Percentiles rank a stretch among this genome's conserved stretches.
Conservation (phyloP, 2,113 vertebrate genomes). For the Notothenia coriiceps region DNA sequence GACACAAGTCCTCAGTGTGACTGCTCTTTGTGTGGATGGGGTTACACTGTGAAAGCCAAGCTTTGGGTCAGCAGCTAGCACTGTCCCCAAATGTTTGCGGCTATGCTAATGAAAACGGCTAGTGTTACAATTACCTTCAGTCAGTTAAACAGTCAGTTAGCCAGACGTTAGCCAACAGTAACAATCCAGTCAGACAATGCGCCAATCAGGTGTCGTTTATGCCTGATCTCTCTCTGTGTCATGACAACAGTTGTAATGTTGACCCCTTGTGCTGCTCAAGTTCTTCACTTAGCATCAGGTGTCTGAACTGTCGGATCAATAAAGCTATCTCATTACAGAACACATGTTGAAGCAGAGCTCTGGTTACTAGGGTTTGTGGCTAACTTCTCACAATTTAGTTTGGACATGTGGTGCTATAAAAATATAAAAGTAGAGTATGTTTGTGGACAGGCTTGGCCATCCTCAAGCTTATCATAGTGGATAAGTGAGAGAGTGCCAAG, state of each 20-base stretch:
- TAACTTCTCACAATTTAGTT: not conserved
- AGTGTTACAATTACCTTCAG: conserved; percentile 28
- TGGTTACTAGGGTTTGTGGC: conserved; percentile 5
- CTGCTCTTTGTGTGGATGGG: conserved; percentile 15
- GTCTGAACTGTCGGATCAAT: conserved; percentile 46
- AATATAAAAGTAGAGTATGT: not conserved
- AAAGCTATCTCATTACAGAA: conserved; percentile 54
- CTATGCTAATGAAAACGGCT: conserved; percentile 22
- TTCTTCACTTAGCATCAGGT: conserved; percentile 64
- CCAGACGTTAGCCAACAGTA: conserved; percentile 23
- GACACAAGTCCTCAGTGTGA: not conserved
- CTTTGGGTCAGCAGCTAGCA: conserved; percentile 24
- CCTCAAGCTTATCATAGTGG: conserved; percentile 31
- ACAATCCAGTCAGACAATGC: conserved; percentile 9
- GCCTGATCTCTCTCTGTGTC: conserved; percentile 30
- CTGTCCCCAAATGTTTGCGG: conserved; percentile 31
- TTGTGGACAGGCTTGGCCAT: conserved; percentile 23
- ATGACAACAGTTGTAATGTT: not conserved
- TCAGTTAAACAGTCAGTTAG: conserved; percentile 34
- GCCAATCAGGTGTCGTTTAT: not conserved
- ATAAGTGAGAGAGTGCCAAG: conserved; percentile 40
- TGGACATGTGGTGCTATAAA: not conserved
- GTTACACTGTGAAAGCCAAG: conserved; percentile 43
- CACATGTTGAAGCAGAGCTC: not conserved
- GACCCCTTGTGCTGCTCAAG: conserved; percentile 39